Evolutionary conservation across 1,140 invertebrate genomes (phyloP), one percentile per base, ranked within the genome.

Genomic region (Maniola jurtina): DNA sequence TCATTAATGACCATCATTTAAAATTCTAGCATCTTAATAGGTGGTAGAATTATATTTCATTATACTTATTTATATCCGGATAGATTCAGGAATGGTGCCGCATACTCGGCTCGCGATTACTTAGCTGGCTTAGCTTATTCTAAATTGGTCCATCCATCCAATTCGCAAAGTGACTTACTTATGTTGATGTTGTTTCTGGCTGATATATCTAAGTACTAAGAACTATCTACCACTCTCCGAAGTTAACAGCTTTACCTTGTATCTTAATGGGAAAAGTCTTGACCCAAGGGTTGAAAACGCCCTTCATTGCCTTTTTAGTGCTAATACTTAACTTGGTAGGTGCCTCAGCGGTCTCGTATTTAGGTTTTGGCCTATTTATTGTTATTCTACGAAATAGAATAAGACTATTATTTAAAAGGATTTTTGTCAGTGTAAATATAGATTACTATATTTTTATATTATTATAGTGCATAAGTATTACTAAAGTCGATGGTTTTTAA

Each of bases 391-490:
- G 69, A 72, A 67, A 58, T 81, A 75, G 64, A 52, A 63, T 71
- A 64, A 72, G 72, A 36, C 62, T 72, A 73, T 74, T 70, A 76
- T 80, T 79, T 79, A 82, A 68, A 77, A 52, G 54, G 71, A 76
- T 79, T 79, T 83, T 79, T 80, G 72, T 79, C 77, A 75, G 62
- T 89, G 84, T 89, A 87, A 81, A 88, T 90, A 90, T 85, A 87
- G 81, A 88, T 80, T 72, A 75, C 69, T 87, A 89, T 88, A 88
- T 88, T 88, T 89, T 88, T 89, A 87, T 88, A 86, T 80, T 81
- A 86, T 84, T 79, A 76, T 82, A 80, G 80, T 79, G 75, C 72
- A 79, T 85, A 82, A 84, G 76, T 76, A 84, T 81, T 81, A 82
- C 80, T 78, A 13, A 70, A 77, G 73, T 75, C 74, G 63, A 71